These are phyloP conservation scores for Tetraneura akinire DNA, from an alignment of 1,140 invertebrate genomes.

Conservation along the genomic window DNA sequence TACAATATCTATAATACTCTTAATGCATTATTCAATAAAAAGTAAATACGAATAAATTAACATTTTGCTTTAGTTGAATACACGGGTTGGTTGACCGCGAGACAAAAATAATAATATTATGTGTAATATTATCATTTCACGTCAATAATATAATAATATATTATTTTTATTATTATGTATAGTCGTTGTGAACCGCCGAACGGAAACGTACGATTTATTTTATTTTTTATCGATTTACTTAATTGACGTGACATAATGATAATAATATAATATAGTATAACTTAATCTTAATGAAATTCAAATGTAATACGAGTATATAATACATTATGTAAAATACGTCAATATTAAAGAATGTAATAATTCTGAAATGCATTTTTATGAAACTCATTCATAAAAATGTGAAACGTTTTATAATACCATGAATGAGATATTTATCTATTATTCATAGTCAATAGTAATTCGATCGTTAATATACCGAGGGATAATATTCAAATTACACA, in stretches of 20 bases:
- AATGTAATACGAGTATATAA: background rate
- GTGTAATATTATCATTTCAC: too few species aligned
- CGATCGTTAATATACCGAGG: background rate
- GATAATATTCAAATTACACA: slow-evolving; percentile 4
- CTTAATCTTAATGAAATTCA: background rate
- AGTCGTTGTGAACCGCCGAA: background rate
- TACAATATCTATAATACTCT: too few species aligned
- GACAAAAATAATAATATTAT: too few species aligned
- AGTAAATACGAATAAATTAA: background rate
- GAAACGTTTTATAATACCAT: background rate
- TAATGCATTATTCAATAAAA: too few species aligned
- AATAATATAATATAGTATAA: background rate
- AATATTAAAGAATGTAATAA: background rate
- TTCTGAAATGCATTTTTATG: background rate
- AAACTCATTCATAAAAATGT: slow-evolving; percentile 41
- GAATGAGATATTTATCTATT: too few species aligned
- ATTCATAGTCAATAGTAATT: slow-evolving; percentile 20
- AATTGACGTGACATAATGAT: background rate
- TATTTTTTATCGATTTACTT: background rate
- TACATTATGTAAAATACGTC: background rate
- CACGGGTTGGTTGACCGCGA: background rate
- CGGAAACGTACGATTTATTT: too few species aligned
- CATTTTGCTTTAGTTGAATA: background rate
- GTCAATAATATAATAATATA: background rate
- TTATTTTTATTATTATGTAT: background rate